These are phyloP conservation scores for Lepetodrilus schrolli DNA, from an alignment of 2,888 invertebrate genomes.

Conservation along the genomic window DNA sequence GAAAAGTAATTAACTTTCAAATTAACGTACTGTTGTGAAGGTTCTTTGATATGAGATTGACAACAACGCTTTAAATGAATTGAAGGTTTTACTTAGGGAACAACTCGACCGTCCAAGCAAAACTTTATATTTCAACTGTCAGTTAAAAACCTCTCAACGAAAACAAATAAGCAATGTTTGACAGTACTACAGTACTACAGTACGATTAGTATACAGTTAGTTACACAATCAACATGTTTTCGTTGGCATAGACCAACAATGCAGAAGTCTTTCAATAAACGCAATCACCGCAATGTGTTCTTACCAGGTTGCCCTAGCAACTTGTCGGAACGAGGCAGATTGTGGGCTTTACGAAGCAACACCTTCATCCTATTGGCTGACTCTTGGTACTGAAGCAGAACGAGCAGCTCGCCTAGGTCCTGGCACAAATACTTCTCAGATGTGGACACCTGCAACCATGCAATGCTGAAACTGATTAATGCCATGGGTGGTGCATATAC, in stretches of 20 bases:
- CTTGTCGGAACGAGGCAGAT: conserved; percentile 56
- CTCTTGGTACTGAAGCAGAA: conserved; percentile 58
- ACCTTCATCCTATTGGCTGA: conserved; percentile 60
- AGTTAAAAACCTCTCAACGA: no score
- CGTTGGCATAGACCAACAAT: not conserved
- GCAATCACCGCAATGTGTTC: not conserved
- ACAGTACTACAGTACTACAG: not conserved
- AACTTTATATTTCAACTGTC: no score
- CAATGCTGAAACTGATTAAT: no score
- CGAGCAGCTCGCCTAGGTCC: conserved; percentile 59
- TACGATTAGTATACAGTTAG: not conserved
- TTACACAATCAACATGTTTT: not conserved
- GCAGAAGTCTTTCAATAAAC: not conserved
- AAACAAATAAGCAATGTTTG: no score
- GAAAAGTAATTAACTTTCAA: no score
- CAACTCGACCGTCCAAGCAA: no score
- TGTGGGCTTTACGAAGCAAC: conserved; percentile 56
- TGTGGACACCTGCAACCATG: conserved; percentile 56
- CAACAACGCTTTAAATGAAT: no score
- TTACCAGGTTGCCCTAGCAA: conserved; percentile 54
- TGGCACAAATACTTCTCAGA: conserved; percentile 52
- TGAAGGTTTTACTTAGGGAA: no score
- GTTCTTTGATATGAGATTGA: no score
- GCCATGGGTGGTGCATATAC: no score
- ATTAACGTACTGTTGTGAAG: no score